Evolutionary conservation across 2,888 invertebrate species (phyloP).

Genomic region (Drosophila cracens): DNA sequence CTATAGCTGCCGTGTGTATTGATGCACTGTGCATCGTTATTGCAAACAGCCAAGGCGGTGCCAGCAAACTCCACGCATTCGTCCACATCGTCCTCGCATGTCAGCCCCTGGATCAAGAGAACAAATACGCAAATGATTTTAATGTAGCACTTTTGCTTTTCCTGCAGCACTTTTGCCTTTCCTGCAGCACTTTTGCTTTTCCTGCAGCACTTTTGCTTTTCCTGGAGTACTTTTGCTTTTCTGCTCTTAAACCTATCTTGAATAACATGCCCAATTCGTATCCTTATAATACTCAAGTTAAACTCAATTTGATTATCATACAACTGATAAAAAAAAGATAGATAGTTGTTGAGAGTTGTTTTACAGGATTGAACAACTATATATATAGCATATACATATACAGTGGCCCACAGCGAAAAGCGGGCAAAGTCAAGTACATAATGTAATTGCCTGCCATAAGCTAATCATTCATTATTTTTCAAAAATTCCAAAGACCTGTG

Average conservation of each 20-base stretch:
- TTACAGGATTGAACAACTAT: neutral
- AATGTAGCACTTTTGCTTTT: too few relatives aligned
- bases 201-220: neutral
- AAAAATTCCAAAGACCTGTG: too few relatives aligned
- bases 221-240: too few relatives aligned
- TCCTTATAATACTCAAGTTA: neutral
- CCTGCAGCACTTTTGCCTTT: neutral
- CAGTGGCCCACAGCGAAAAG: too few relatives aligned
- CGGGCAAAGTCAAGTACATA: too few relatives aligned
- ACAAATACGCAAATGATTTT: neutral
- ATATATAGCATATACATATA: neutral
- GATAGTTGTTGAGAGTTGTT: neutral
- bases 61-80: slow-evolving; percentile 92
- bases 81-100: slow-evolving; percentile 93
- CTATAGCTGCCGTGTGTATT: slow-evolving; percentile 92
- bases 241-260: neutral
- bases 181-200: too few relatives aligned
- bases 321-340: neutral
- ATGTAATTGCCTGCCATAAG: too few relatives aligned
- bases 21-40: slow-evolving; percentile 93
- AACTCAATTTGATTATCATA: neutral
- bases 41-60: slow-evolving; percentile 93
- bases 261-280: neutral
- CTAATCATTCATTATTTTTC: too few relatives aligned
- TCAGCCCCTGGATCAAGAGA: slow-evolving; percentile 86